Percentiles rank a stretch among this genome's conserved stretches.
These are phyloP conservation scores for Diglossa cyanea DNA, from an alignment of 2,797 vertebrate species.

Conservation along the genomic window DNA sequence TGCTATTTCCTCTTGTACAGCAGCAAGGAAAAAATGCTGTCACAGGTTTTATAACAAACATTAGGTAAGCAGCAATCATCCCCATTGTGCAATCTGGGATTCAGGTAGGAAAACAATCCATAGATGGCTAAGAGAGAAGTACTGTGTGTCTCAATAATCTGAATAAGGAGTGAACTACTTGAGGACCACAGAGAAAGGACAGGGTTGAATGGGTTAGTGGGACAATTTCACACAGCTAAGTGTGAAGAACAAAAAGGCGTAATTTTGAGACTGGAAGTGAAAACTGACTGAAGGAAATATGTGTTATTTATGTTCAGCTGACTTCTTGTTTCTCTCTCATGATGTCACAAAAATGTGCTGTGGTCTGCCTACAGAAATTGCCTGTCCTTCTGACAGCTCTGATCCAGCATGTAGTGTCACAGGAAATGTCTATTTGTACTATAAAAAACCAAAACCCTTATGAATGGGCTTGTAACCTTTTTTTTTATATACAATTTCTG, in stretches of 20 bases:
- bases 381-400: background rate
- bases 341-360: background rate
- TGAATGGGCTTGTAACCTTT: background rate
- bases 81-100: constrained; percentile 8
- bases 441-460: background rate
- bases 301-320: background rate
- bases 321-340: background rate
- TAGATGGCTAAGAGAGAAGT: background rate
- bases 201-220: background rate
- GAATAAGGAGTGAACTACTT: background rate
- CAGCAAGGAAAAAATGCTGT: constrained; percentile 53
- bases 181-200: background rate
- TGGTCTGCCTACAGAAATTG: background rate
- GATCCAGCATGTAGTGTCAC: background rate
- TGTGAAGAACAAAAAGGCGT: background rate
- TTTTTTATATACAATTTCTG: background rate
- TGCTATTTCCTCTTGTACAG: constrained; percentile 46
- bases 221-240: background rate
- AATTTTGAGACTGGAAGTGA: constrained; percentile 1
- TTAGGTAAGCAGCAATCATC: constrained; percentile 35
- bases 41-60: constrained; percentile 59
- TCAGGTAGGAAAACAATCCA: constrained; percentile 24
- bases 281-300: background rate
- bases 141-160: background rate
- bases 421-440: background rate